Evolutionary conservation across 2,797 vertebrate species (phyloP), one percentile per base, ranked within the genome.

Genomic region (Acanthurus tractus): DNA sequence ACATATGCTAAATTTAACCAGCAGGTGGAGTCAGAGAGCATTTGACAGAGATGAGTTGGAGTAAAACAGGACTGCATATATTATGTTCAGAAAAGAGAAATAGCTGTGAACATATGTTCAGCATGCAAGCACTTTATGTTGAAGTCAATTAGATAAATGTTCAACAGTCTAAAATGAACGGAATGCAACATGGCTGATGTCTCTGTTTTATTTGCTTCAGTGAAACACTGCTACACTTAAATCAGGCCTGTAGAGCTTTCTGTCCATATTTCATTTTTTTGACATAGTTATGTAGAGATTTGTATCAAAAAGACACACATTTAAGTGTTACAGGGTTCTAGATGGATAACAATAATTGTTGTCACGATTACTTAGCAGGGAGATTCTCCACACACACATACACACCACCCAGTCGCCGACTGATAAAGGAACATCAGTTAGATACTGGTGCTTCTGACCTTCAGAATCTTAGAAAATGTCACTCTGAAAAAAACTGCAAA

Each of bases 1-100:
- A 9, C 8, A 40, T 9, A 6, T 79, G 22, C 61, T 8, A 25
- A 46, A 55, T 63, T 14, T 14, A 25, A 61, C 86, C 92, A 89
- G 67, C 69, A 90, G 88, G 74, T 85, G 90, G 86, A 77, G 86
- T 44, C 53, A 90, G 84, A 91, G 77, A 83, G 81, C 53, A 79
- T 40, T 52, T 42, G 15, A 57, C 18, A 15, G 40, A 13, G 59
- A 18, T 67, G 62, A 70, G 38, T 42, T 8, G 29, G 5, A 53
- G 29, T 42, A 42, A 34, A 58, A 44, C 29, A 34, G 29, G 29
- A 34, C 29, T 34, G 29, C 29, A 25, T 4, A 25, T 25, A 25
- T 25, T n/a, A n/a, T n/a, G n/a, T n/a, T n/a, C n/a, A n/a, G n/a
- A n/a, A n/a, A n/a, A n/a, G n/a, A n/a, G n/a, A n/a, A n/a, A n/a